Evolutionary conservation across 1,140 invertebrate species (phyloP).

Genomic region (Drosophila yakuba): DNA sequence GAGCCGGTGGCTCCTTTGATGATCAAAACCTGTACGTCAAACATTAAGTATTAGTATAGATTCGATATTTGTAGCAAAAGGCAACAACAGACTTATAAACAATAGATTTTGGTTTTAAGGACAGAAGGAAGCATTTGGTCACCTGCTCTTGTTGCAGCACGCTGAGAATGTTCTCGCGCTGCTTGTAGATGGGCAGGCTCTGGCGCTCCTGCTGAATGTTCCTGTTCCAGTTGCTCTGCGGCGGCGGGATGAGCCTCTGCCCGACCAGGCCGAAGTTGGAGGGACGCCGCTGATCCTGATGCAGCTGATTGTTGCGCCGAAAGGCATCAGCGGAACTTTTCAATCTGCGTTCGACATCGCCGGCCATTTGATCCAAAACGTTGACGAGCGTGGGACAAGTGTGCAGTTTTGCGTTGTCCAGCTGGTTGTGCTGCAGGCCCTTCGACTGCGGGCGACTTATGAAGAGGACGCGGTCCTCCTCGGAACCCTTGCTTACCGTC

Average conservation of each 20-base stretch:
- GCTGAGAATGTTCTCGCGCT: constrained; percentile 39
- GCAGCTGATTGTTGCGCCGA: neutral
- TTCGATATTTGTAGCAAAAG: no score
- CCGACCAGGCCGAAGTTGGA: constrained; percentile 26
- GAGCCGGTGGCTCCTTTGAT: constrained; percentile 93
- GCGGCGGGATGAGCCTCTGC: neutral
- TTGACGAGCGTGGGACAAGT: neutral
- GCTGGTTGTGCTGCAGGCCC: neutral
- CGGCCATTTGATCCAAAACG: neutral
- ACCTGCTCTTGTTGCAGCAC: constrained; percentile 38
- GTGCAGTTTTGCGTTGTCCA: neutral
- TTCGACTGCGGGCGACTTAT: constrained; percentile 21
- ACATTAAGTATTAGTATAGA: neutral
- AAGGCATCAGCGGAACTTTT: fast-evolving
- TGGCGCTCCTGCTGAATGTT: neutral
- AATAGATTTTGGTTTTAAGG: no score
- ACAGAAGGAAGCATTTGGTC: constrained; percentile 1
- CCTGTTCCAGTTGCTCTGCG: neutral
- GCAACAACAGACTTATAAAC: no score
- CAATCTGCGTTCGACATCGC: neutral
- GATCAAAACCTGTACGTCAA: constrained; percentile 85
- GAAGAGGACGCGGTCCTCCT: constrained; percentile 43
- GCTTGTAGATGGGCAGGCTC: constrained; percentile 21
- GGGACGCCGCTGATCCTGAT: neutral
- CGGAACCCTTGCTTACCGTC: constrained; percentile 51